phyloP scores from a whole-genome alignment of 2,113 vertebrate species.

The Trochalopteron elliotii region DNA sequence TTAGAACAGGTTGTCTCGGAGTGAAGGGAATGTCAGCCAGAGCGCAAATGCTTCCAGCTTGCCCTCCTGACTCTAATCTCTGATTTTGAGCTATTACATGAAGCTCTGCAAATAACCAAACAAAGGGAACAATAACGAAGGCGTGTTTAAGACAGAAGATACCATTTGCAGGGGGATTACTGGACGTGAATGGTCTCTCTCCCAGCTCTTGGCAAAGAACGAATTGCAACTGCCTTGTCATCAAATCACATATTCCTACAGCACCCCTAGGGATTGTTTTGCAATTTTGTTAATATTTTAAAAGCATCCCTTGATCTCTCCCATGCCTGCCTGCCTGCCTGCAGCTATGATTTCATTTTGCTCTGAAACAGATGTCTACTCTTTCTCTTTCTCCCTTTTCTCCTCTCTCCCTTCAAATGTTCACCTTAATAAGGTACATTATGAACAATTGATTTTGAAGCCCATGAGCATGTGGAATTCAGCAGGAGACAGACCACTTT shows the following conservation, averaged over 20 bases:
- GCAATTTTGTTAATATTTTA: constrained; percentile 58
- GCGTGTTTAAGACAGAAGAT: constrained; percentile 33
- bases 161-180: constrained; percentile 26
- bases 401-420: neutral
- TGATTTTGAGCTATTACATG: constrained; percentile 12
- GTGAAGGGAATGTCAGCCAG: neutral
- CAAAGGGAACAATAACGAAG: neutral
- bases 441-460: neutral
- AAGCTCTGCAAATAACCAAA: constrained; percentile 38
- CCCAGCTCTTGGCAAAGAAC: neutral
- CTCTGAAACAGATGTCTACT: neutral
- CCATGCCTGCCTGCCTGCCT: neutral
- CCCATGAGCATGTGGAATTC: neutral
- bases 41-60: neutral
- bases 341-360: neutral
- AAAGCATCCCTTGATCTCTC: constrained; percentile 58
- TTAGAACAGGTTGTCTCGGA: neutral
- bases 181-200: neutral
- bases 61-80: neutral
- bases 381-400: neutral
- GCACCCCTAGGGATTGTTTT: constrained; percentile 23
- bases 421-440: neutral
- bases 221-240: neutral
- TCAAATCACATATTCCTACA: constrained; percentile 50
- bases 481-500: neutral